phyloP scores from a whole-genome alignment of 2,888 invertebrate genomes.

The Campopleginae sp. region DNA sequence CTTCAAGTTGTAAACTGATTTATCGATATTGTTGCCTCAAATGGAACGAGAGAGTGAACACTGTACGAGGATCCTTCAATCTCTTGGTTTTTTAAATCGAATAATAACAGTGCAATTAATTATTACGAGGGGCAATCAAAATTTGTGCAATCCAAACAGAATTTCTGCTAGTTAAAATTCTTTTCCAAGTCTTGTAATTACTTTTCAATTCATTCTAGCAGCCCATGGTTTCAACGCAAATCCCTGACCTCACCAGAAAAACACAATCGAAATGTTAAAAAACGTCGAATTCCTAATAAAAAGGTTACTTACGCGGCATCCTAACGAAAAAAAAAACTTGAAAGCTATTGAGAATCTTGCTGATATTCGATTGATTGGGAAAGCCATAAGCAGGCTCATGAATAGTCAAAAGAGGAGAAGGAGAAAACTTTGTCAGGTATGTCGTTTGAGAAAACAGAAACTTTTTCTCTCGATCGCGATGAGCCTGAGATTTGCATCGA shows the following conservation, averaged over 20 bases:
- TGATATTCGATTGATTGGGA: neutral
- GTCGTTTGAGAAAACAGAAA: neutral
- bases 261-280: neutral
- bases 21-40: conserved; percentile 14
- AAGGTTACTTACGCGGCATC: neutral
- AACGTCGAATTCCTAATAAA: neutral
- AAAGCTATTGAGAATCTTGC: neutral
- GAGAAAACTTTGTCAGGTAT: neutral
- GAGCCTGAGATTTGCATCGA: no score
- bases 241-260: neutral
- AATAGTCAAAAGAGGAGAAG: neutral
- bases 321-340: neutral
- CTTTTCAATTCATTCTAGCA: neutral
- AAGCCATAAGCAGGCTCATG: neutral
- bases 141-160: neutral
- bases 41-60: neutral
- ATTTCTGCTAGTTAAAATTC: neutral
- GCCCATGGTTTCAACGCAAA: neutral
- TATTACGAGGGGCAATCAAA: neutral
- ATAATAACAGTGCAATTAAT: neutral
- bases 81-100: neutral
- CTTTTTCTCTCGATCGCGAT: neutral
- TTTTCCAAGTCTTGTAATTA: neutral
- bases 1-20: conserved; percentile 24
- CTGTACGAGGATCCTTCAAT: neutral